These are phyloP conservation scores for Saguinus midas DNA, from an alignment of 2,113 vertebrate genomes.

Conservation along the genomic window DNA sequence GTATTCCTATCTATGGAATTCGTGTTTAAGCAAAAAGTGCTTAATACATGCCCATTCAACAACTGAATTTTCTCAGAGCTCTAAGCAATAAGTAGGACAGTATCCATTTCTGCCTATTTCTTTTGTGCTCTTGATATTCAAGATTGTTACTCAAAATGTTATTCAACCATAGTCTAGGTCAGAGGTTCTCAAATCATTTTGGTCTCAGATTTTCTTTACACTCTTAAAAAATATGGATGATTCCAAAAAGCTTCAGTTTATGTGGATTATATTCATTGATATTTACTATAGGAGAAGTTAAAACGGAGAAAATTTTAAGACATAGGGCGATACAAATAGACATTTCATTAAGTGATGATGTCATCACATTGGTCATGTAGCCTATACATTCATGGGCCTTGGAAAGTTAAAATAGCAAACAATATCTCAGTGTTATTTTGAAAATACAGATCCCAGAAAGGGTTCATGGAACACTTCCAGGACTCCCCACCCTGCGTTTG, in stretches of 20 bases:
- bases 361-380: neutral
- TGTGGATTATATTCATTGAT: neutral
- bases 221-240: neutral
- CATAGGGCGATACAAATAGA: neutral
- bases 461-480: neutral
- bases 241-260: neutral
- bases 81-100: neutral
- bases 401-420: neutral
- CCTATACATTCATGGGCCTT: neutral
- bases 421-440: neutral
- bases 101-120: neutral
- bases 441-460: neutral
- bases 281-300: neutral
- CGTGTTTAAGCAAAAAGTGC: neutral
- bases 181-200: neutral
- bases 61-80: neutral
- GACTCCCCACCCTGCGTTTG: neutral
- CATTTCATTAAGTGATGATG: neutral
- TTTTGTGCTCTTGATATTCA: neutral
- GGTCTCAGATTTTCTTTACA: neutral
- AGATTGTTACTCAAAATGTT: neutral
- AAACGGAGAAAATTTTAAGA: slow-evolving; percentile 24
- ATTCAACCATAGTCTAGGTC: neutral
- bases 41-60: neutral
- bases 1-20: neutral